Conservation (phyloP, 2,888 invertebrate species). For the Willowsia nigromaculata region DNA sequence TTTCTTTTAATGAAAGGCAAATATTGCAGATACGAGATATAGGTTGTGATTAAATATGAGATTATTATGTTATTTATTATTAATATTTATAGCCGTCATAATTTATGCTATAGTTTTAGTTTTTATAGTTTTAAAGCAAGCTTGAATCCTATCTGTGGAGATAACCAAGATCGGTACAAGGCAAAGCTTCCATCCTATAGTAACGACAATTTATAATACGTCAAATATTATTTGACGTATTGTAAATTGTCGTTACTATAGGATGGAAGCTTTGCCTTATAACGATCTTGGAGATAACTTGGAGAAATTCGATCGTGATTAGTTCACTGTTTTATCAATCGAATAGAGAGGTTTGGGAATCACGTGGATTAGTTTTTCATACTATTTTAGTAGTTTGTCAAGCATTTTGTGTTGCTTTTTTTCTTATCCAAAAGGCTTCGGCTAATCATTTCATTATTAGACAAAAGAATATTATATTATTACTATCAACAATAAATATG, state of each 20-base stretch:
- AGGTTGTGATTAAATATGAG: conserved; percentile 68
- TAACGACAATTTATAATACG: no score
- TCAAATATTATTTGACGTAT: no score
- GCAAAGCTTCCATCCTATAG: no score
- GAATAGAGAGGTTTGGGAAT: not conserved
- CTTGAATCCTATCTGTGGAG: not conserved
- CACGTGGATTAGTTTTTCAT: not conserved
- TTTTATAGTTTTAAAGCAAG: conserved; percentile 17
- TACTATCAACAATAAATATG: conserved; percentile 61
- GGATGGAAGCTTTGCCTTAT: no score
- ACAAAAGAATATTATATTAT: conserved; percentile 17
- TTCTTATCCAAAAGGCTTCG: not conserved
- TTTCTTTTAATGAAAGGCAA: conserved; percentile 67
- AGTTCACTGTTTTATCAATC: not conserved
- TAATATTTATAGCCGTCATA: conserved; percentile 22
- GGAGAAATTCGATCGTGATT: not conserved
- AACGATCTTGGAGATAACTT: not conserved
- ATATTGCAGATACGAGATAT: conserved; percentile 72
- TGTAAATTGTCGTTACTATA: no score
- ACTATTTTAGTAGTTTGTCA: not conserved
- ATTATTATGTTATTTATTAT: conserved; percentile 35
- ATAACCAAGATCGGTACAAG: no score
- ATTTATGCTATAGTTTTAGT: not conserved
- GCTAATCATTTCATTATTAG: not conserved
- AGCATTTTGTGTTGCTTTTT: conserved; percentile 11